These are phyloP conservation scores for Ceraclea dissimilis DNA, from an alignment of 2,888 invertebrate species.

Conservation along the genomic window DNA sequence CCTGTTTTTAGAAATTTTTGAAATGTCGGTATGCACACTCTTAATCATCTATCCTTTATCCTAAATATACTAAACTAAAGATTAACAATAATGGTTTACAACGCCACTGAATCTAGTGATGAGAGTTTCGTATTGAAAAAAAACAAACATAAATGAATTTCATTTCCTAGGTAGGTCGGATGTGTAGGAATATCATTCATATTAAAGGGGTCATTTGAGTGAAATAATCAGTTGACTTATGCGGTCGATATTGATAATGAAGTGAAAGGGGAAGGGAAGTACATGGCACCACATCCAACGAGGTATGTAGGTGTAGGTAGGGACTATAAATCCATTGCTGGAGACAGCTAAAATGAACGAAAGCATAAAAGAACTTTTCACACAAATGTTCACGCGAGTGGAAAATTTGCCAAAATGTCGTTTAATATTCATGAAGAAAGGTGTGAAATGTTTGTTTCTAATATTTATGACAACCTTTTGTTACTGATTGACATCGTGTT, in stretches of 20 bases:
- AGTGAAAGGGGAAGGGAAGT: constrained; percentile 12
- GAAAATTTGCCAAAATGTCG: constrained; percentile 5
- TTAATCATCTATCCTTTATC: no score
- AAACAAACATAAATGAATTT: no score
- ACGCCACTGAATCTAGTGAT: no score
- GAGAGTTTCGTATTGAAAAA: no score
- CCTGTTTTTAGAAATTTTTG: no score
- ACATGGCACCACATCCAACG: neutral
- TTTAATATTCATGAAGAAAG: constrained; percentile 5
- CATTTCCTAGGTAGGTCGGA: no score
- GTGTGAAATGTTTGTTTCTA: neutral
- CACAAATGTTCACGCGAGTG: constrained; percentile 5
- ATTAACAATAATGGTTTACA: no score
- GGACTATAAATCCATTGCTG: constrained; percentile 14
- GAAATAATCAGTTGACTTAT: constrained; percentile 17
- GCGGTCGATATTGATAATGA: constrained; percentile 16
- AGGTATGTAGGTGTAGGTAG: neutral
- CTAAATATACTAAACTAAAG: no score
- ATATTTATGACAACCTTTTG: constrained; percentile 1
- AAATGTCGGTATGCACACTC: no score
- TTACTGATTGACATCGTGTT: constrained; percentile 1
- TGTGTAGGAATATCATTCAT: constrained; percentile 3
- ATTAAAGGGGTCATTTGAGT: constrained; percentile 12
- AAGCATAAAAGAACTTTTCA: constrained; percentile 2
- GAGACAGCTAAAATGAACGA: constrained; percentile 6